Conservation (phyloP, 2,797 vertebrate species). For the Scyliorhinus canicula region DNA sequence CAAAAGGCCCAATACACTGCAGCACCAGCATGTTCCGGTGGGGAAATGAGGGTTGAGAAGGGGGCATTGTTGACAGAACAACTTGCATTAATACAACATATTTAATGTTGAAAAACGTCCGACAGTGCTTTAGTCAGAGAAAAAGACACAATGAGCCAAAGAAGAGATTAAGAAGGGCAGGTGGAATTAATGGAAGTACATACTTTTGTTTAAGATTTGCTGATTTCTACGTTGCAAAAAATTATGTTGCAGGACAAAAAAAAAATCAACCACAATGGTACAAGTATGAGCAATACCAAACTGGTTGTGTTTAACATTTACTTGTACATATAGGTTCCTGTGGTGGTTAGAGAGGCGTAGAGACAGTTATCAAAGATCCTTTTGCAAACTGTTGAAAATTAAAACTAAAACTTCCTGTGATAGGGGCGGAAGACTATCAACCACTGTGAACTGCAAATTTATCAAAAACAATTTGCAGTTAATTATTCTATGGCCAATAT, state of each 20-base stretch:
- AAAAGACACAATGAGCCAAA: neutral
- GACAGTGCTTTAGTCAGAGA: neutral
- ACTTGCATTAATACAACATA: neutral
- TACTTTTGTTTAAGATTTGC: neutral
- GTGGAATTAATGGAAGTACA: neutral
- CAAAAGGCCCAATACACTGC: neutral
- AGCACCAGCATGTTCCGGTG: neutral
- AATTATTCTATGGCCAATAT: neutral
- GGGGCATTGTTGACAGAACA: neutral
- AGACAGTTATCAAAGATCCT: neutral
- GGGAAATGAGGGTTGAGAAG: neutral
- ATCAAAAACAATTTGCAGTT: neutral
- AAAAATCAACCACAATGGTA: neutral
- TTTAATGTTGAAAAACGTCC: neutral
- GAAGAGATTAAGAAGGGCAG: neutral
- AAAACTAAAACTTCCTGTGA: neutral
- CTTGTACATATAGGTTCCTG: neutral
- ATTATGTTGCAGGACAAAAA: neutral
- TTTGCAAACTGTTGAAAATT: neutral
- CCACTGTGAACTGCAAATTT: neutral
- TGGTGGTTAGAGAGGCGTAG: conserved; percentile 16
- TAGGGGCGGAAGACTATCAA: neutral
- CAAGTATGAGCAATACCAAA: neutral
- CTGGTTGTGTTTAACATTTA: conserved; percentile 5
- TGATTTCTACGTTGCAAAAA: neutral